phyloP scores from a whole-genome alignment of 2,888 invertebrate species.

The Himalopsyche tibetana region DNA sequence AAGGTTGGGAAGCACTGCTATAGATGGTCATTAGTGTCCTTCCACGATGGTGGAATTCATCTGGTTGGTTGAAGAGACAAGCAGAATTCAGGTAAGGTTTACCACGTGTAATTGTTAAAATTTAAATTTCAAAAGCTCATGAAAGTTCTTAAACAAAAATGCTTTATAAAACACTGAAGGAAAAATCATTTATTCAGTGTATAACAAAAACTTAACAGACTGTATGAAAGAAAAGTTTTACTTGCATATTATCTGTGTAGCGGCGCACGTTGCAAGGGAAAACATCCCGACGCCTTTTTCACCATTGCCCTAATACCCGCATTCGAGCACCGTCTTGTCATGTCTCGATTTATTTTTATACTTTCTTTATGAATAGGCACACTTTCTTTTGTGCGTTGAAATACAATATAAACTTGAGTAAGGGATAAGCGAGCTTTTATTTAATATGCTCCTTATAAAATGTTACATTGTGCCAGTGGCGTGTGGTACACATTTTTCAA shows the following conservation, averaged over 20 bases:
- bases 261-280: slow-evolving; percentile 26
- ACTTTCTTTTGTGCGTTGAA: slow-evolving; percentile 42
- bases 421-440: slow-evolving; percentile 53
- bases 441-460: slow-evolving; percentile 49
- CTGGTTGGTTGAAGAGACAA: too few relatives aligned
- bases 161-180: not conserved
- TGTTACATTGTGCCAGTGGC: not conserved
- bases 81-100: too few relatives aligned
- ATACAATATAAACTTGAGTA: slow-evolving; percentile 47
- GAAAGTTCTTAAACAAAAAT: not conserved
- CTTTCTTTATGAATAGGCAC: slow-evolving; percentile 41
- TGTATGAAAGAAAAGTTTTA: slow-evolving; percentile 18
- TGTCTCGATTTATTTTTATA: slow-evolving; percentile 42
- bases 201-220: not conserved
- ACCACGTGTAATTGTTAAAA: too few relatives aligned
- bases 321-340: slow-evolving; percentile 36
- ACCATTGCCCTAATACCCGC: slow-evolving; percentile 43
- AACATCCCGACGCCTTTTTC: slow-evolving; percentile 33
- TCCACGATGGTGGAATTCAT: too few relatives aligned
- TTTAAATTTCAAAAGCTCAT: not conserved
- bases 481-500: not conserved
- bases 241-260: slow-evolving; percentile 19
- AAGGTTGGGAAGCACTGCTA: too few relatives aligned
- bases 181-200: slow-evolving; percentile 19
- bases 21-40: too few relatives aligned